Percentiles rank a stretch among this genome's conserved stretches.
These are phyloP conservation scores for Trachymyrmex cornetzi DNA, from an alignment of 1,140 invertebrate species.

Conservation along the genomic window DNA sequence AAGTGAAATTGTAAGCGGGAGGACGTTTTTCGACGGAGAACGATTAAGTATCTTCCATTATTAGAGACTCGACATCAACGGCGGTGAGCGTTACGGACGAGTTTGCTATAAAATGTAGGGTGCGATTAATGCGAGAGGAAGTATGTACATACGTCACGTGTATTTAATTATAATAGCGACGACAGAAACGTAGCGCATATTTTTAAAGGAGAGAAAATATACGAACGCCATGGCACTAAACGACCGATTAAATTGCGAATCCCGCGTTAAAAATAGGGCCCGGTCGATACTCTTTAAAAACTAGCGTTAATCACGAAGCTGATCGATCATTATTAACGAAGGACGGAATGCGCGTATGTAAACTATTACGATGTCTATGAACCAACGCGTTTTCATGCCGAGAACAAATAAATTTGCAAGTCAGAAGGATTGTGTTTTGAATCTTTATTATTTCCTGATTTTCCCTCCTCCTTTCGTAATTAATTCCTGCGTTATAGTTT, in stretches of 20 bases:
- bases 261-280: slow-evolving; percentile 73
- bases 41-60: slow-evolving; percentile 72
- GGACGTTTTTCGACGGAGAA: slow-evolving; percentile 62
- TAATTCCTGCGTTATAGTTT: neutral
- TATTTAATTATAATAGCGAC: slow-evolving; percentile 73
- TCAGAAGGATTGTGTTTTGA: slow-evolving; percentile 62
- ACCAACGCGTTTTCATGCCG: slow-evolving; percentile 77
- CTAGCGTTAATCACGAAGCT: slow-evolving; percentile 71
- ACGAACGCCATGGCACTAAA: slow-evolving; percentile 72
- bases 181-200: slow-evolving; percentile 75
- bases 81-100: slow-evolving; percentile 53
- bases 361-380: slow-evolving; percentile 74
- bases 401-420: slow-evolving; percentile 78
- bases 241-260: slow-evolving; percentile 66
- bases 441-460: slow-evolving; percentile 25
- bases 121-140: slow-evolving; percentile 61
- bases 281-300: slow-evolving; percentile 69
- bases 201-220: slow-evolving; percentile 73
- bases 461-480: neutral
- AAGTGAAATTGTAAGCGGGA: slow-evolving; percentile 44
- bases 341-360: slow-evolving; percentile 65
- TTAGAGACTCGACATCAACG: slow-evolving; percentile 65
- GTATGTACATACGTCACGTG: slow-evolving; percentile 69
- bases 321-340: slow-evolving; percentile 66
- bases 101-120: slow-evolving; percentile 60